Percentiles rank a stretch among this genome's conserved stretches.
These are phyloP conservation scores for Dipodomys merriami DNA, from an alignment of 2,113 vertebrate genomes.

Conservation along the genomic window DNA sequence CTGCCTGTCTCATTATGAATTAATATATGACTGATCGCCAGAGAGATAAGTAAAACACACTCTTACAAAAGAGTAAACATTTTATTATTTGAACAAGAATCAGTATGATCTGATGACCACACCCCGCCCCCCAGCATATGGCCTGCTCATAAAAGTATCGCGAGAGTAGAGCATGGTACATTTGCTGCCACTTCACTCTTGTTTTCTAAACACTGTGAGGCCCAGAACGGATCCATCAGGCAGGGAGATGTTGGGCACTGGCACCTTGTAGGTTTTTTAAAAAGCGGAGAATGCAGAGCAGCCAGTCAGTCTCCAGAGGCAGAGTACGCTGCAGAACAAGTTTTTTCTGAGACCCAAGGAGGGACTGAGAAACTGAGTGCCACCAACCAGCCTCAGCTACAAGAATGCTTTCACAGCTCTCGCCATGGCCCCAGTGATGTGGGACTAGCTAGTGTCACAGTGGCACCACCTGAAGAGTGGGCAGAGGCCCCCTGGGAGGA, in stretches of 20 bases:
- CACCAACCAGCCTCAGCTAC: constrained; percentile 66
- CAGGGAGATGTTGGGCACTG: neutral
- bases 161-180: constrained; percentile 57
- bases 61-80: constrained; percentile 79
- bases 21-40: constrained; percentile 11
- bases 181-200: constrained; percentile 60
- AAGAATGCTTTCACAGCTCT: constrained; percentile 51
- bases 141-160: constrained; percentile 67
- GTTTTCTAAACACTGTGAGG: constrained; percentile 52
- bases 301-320: neutral
- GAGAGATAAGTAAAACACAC: constrained; percentile 64
- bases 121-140: constrained; percentile 54
- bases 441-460: constrained; percentile 75
- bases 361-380: constrained; percentile 37
- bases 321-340: neutral
- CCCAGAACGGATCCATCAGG: constrained; percentile 19
- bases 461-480: constrained; percentile 92
- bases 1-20: constrained; percentile 5
- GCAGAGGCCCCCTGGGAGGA: constrained; percentile 87
- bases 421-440: neutral
- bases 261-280: constrained; percentile 65
- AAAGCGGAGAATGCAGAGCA: constrained; percentile 7
- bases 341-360: neutral
- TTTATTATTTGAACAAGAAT: constrained; percentile 79
- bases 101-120: constrained; percentile 55